Evolutionary conservation across 2,797 vertebrate species (phyloP), one percentile per base, ranked within the genome.

Genomic region (Brotula barbata): DNA sequence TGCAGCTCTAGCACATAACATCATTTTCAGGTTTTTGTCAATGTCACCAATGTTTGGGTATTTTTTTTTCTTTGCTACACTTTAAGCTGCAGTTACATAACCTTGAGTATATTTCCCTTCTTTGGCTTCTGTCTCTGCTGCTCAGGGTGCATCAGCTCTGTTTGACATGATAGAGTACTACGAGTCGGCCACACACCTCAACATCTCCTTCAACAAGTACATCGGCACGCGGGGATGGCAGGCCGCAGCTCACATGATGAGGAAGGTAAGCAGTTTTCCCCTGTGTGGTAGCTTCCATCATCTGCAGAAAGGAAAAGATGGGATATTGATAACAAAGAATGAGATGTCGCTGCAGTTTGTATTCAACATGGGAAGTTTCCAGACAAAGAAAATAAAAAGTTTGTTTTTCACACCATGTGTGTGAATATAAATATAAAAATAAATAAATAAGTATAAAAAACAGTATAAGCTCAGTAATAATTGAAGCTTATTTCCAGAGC

Each of bases 101-200:
- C 14, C 1, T 3, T 60, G 51, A 19, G 40, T 42, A 0, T 46
- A 1, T 33, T 20, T 53, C 21, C 37, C 13, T 23, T 33, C 1
- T 9, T 49, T 3, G 46, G 17, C 22, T 6, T 43, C 14, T 11
- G 1, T 57, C 5, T 4, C 15, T 46, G 15, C 16, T 61, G 63
- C 14, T 16, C 84, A 98, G 96, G 96, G 96, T 1, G 94, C 96
- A 1, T 96, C 96, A 0, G 94, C 96, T 3, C 83, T 98, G 7
- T 98, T 98, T 1, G 96, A 98, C 77, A 98, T 98, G 96, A 96
- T 98, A 0, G 96, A 98, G 69, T 98, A 98, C 74, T 98, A 98
- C 0, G 96, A 98, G 86, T 98, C 96, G 0, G 96, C 96, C 52
- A 97, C 94, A 0, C 96, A 97, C 85, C 95, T 98, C 85, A 98